phyloP scores from a whole-genome alignment of 2,113 vertebrate species.

The Vicugna pacos region DNA sequence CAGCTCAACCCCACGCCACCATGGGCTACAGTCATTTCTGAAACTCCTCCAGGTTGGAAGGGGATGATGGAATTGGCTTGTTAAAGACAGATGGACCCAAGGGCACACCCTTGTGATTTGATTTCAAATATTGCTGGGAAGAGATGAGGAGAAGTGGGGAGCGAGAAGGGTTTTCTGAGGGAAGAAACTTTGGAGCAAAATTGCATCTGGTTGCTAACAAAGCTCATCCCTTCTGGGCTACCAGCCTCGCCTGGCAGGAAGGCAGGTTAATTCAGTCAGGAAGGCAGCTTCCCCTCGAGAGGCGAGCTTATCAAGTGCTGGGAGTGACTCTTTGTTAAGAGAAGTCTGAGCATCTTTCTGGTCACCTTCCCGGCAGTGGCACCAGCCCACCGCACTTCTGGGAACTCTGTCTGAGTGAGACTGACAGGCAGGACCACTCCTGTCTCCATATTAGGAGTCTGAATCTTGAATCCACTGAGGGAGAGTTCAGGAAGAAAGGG shows the following conservation, averaged over 20 bases:
- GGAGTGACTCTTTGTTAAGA: conserved; percentile 3
- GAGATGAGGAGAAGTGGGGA: not conserved
- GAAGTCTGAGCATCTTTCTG: not conserved
- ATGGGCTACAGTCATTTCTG: conserved; percentile 49
- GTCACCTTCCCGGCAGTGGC: not conserved
- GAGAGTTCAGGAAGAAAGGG: not conserved
- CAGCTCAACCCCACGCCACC: not conserved
- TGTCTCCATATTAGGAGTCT: not conserved
- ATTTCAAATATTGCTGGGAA: conserved; percentile 45
- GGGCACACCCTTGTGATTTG: conserved; percentile 4
- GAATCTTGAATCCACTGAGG: conserved; percentile 8
- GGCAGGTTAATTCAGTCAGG: conserved; percentile 61
- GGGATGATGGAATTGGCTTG: conserved; percentile 52
- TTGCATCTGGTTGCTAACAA: conserved; percentile 48
- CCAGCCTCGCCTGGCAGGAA: not conserved
- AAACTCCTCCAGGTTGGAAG: conserved; percentile 41
- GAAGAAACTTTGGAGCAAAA: conserved; percentile 54
- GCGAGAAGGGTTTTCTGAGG: not conserved
- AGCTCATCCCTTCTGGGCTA: conserved; percentile 51
- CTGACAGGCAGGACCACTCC: not conserved
- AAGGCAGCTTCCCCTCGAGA: conserved; percentile 36
- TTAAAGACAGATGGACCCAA: conserved; percentile 56
- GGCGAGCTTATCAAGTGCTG: not conserved
- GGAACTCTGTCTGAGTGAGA: not conserved
- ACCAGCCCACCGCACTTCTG: not conserved